Evolutionary conservation across 2,113 vertebrate genomes (phyloP).

Genomic region (Oreotragus oreotragus): DNA sequence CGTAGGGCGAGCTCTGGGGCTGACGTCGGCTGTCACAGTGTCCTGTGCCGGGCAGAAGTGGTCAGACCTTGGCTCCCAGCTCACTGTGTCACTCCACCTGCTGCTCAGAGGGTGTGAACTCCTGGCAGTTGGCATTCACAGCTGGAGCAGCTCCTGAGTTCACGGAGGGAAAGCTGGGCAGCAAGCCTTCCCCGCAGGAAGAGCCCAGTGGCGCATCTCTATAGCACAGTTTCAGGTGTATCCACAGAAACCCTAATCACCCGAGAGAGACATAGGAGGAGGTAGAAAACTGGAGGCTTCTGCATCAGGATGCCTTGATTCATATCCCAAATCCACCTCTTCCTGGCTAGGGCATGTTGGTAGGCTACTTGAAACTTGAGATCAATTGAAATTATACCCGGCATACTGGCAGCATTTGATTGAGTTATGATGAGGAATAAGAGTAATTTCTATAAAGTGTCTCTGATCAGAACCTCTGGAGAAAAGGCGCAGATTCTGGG

Average conservation of each 20-base stretch:
- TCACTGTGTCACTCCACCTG: fast-evolving
- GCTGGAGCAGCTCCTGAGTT: neutral
- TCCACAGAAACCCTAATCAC: neutral
- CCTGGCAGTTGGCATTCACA: neutral
- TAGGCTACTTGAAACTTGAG: neutral
- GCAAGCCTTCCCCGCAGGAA: neutral
- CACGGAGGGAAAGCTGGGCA: neutral
- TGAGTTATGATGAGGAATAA: neutral
- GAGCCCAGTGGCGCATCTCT: fast-evolving
- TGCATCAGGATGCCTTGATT: neutral
- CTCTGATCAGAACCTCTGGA: neutral
- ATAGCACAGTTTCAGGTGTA: neutral
- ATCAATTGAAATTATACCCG: neutral
- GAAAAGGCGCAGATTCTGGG: neutral
- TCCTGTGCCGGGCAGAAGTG: neutral
- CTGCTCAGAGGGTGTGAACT: fast-evolving
- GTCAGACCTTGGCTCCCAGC: fast-evolving
- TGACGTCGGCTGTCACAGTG: too few relatives aligned
- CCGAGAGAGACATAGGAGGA: neutral
- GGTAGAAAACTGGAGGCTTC: neutral
- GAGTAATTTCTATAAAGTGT: neutral
- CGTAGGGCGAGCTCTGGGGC: fast-evolving
- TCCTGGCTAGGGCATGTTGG: neutral
- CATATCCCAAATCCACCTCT: neutral
- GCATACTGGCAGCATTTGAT: neutral